phyloP scores from a whole-genome alignment of 2,797 vertebrate genomes.

The Natrix natrix region DNA sequence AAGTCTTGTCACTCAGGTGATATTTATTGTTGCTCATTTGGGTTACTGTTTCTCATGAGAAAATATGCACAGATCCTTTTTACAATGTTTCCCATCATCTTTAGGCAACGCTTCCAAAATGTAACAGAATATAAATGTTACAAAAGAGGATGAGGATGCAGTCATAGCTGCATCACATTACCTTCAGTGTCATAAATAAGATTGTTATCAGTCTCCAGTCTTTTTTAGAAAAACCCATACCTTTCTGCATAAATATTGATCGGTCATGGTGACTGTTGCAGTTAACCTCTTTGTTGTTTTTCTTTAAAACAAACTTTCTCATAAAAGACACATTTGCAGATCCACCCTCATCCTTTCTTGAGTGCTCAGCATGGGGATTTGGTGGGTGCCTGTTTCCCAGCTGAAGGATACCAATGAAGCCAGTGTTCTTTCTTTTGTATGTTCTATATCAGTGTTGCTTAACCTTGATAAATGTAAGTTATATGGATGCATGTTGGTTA shows the following conservation, averaged over 20 bases:
- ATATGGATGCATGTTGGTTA: neutral
- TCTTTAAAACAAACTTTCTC: neutral
- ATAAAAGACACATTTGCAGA: neutral
- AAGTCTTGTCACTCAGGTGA: neutral
- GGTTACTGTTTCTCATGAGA: neutral
- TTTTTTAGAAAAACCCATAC: neutral
- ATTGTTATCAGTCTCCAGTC: neutral
- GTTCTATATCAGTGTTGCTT: neutral
- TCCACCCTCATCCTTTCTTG: neutral
- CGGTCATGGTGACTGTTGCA: neutral
- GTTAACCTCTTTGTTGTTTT: neutral
- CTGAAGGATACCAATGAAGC: neutral
- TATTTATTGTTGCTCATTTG: neutral
- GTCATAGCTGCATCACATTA: neutral
- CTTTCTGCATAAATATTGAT: neutral
- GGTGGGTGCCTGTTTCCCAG: neutral
- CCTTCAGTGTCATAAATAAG: neutral
- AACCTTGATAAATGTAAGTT: neutral
- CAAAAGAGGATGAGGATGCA: neutral
- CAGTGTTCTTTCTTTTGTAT: neutral
- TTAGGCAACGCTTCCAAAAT: neutral
- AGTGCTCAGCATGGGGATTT: neutral
- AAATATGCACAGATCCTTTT: neutral
- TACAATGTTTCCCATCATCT: neutral
- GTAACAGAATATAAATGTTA: neutral